phyloP scores from a whole-genome alignment of 2,888 invertebrate genomes.

The Macrosiphum euphorbiae region DNA sequence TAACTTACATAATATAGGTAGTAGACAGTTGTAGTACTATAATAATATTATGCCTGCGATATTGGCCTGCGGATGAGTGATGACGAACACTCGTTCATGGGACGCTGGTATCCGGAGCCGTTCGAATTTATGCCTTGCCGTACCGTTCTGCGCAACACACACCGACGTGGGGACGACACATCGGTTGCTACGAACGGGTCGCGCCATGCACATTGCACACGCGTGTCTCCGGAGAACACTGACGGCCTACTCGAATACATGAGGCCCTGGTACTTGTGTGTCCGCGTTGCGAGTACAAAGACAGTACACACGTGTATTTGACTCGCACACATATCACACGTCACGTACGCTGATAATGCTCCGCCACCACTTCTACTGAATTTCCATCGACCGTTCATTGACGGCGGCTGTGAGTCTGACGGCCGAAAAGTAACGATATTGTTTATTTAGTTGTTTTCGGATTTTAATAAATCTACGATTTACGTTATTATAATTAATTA shows the following conservation, averaged over 20 bases:
- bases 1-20: too few species aligned
- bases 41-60: background rate
- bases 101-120: background rate
- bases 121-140: background rate
- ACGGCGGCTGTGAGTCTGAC: background rate
- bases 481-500: background rate
- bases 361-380: background rate
- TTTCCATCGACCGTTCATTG: background rate
- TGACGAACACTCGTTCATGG: background rate
- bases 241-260: background rate
- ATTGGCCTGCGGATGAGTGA: background rate
- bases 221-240: background rate
- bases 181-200: background rate
- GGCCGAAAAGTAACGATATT: background rate
- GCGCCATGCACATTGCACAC: background rate
- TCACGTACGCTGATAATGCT: background rate
- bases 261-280: slow-evolving; percentile 35
- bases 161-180: background rate
- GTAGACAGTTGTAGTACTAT: too few species aligned
- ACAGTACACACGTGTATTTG: slow-evolving; percentile 12
- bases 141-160: background rate
- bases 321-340: background rate
- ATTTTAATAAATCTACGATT: background rate
- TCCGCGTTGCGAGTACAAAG: slow-evolving; percentile 13
- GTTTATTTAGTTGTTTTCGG: background rate